These are phyloP conservation scores for Pachypanchax playfairii DNA, from an alignment of 2,113 vertebrate genomes.

Conservation along the genomic window DNA sequence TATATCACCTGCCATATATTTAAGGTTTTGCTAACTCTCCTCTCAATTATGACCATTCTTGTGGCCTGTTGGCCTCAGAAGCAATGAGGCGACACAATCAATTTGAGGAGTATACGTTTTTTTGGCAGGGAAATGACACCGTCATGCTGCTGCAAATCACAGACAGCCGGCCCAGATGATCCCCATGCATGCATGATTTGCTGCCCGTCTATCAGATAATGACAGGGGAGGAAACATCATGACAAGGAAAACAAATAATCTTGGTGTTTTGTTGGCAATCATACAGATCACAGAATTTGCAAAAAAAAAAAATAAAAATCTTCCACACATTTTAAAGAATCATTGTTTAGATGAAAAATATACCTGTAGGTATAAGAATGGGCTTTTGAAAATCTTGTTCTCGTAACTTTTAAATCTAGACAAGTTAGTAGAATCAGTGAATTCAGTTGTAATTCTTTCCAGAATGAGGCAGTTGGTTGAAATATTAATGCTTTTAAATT, in stretches of 20 bases:
- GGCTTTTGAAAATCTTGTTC: no score
- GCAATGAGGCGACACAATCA: slow-evolving; percentile 80
- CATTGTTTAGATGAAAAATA: no score
- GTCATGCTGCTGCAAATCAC: slow-evolving; percentile 79
- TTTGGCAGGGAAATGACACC: slow-evolving; percentile 77
- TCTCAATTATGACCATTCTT: slow-evolving; percentile 84
- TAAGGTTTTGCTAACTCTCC: slow-evolving; percentile 93
- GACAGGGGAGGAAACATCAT: slow-evolving; percentile 3
- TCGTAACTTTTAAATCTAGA: no score
- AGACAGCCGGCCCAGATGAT: slow-evolving; percentile 50
- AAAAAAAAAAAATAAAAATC: neutral
- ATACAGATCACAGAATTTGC: neutral
- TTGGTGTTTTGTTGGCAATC: neutral
- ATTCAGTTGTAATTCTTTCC: neutral
- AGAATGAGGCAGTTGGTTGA: neutral
- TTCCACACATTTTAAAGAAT: no score
- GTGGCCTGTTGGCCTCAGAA: slow-evolving; percentile 73
- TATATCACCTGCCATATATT: slow-evolving; percentile 92
- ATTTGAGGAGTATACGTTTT: slow-evolving; percentile 75
- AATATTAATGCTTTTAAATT: slow-evolving; percentile 6
- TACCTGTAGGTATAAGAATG: no score
- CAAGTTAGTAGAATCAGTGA: no score
- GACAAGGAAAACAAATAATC: neutral
- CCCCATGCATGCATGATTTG: slow-evolving; percentile 33
- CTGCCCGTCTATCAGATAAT: slow-evolving; percentile 10